These are phyloP conservation scores for Microchrysa polita DNA, from an alignment of 2,888 invertebrate species.

Conservation along the genomic window DNA sequence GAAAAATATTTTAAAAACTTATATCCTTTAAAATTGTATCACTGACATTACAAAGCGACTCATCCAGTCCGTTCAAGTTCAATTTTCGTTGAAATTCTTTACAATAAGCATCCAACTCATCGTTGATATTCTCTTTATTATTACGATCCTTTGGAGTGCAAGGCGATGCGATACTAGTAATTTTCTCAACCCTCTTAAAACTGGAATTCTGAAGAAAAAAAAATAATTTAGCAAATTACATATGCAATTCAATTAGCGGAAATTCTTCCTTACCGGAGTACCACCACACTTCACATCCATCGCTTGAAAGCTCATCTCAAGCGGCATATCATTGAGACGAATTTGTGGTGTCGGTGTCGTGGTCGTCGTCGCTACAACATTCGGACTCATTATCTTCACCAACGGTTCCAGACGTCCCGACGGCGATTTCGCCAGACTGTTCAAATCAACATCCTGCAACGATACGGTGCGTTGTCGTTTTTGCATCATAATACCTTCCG, in stretches of 20 bases:
- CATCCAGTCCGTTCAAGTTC: slow-evolving; percentile 32
- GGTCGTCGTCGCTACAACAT: not conserved
- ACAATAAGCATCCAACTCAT: not conserved
- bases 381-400: slow-evolving; percentile 52
- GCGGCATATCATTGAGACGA: too few relatives aligned
- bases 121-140: not conserved
- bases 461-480: not conserved
- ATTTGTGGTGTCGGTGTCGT: too few relatives aligned
- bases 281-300: too few relatives aligned
- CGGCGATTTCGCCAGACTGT: slow-evolving; percentile 61
- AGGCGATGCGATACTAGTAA: too few relatives aligned
- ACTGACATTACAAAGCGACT: slow-evolving; percentile 56
- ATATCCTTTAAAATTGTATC: slow-evolving; percentile 57
- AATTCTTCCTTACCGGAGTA: too few relatives aligned
- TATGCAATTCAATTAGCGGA: too few relatives aligned
- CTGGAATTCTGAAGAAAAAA: too few relatives aligned
- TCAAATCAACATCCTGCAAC: slow-evolving; percentile 53
- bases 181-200: too few relatives aligned
- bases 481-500: slow-evolving; percentile 14
- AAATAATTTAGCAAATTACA: too few relatives aligned
- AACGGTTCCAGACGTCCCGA: slow-evolving; percentile 61
- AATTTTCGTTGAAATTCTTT: slow-evolving; percentile 5
- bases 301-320: too few relatives aligned
- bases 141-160: not conserved
- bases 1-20: not conserved